Evolutionary conservation across 53 echinoderm and acorn worm genomes (phyloP).

Genomic region (Stichopus horrens): DNA sequence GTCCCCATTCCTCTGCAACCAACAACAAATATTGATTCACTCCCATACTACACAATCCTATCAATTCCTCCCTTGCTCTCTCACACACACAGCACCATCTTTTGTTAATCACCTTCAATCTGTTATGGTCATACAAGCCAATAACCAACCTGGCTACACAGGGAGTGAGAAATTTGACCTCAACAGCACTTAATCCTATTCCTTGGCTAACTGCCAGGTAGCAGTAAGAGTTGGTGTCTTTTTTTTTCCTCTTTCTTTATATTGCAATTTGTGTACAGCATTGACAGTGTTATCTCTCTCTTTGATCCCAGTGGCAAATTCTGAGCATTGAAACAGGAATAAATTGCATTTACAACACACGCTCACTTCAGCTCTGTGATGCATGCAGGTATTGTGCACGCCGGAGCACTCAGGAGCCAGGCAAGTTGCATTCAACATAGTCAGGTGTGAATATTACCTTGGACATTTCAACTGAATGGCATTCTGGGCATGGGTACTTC

Average conservation of each 20-base stretch:
- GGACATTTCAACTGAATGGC: background rate
- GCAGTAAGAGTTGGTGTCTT: background rate
- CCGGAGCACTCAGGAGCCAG: too few species aligned
- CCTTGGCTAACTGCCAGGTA: slow-evolving; percentile 29
- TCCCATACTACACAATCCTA: background rate
- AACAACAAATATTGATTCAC: slow-evolving; percentile 6
- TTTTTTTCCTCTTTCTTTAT: background rate
- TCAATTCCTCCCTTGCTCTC: background rate
- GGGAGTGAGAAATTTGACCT: slow-evolving; percentile 39
- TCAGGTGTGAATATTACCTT: background rate
- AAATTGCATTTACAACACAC: slow-evolving; percentile 26
- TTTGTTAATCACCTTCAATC: background rate
- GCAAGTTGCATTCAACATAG: too few species aligned
- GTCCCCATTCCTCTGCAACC: too few species aligned
- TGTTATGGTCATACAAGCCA: background rate
- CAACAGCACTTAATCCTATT: slow-evolving; percentile 43
- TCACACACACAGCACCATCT: background rate
- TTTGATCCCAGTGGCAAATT: slow-evolving; percentile 40
- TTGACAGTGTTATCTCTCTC: slow-evolving; percentile 18
- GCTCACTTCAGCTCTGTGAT: background rate
- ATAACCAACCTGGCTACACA: background rate
- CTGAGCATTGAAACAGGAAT: slow-evolving; percentile 30
- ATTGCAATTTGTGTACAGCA: slow-evolving; percentile 23
- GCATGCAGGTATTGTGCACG: background rate
- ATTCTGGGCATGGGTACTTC: background rate